phyloP scores from a whole-genome alignment of 2,797 vertebrate genomes.

The Vireo griseus region DNA sequence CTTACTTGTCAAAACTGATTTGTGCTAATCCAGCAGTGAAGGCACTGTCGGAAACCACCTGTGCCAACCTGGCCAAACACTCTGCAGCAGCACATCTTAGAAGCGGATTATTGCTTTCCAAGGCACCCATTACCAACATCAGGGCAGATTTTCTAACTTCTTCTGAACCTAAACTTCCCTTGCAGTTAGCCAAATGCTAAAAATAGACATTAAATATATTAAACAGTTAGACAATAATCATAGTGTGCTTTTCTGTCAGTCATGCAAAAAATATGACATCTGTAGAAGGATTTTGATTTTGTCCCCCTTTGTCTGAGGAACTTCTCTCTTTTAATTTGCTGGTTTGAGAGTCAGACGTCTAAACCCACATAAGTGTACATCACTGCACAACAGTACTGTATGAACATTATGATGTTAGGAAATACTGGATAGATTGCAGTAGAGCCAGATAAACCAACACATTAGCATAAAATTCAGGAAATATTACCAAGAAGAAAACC shows the following conservation, averaged over 20 bases:
- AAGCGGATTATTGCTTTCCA: constrained; percentile 83
- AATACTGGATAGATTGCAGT: background rate
- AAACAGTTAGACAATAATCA: background rate
- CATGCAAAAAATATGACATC: background rate
- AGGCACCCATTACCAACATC: constrained; percentile 79
- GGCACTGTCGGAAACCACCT: constrained; percentile 80
- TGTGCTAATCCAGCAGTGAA: constrained; percentile 85
- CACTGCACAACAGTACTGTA: background rate
- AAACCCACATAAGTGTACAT: background rate
- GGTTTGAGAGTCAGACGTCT: background rate
- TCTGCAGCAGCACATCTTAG: constrained; percentile 88
- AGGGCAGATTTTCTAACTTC: constrained; percentile 80
- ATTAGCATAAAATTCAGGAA: background rate
- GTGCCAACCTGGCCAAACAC: constrained; percentile 84
- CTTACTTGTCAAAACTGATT: constrained; percentile 92
- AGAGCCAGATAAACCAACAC: background rate
- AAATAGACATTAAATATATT: constrained; percentile 31
- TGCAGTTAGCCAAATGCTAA: constrained; percentile 77
- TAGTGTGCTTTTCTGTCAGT: background rate
- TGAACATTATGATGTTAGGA: background rate
- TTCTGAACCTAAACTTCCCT: constrained; percentile 78
- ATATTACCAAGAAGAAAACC: background rate
- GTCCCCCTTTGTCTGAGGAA: background rate
- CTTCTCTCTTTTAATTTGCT: background rate
- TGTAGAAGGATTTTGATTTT: background rate